A percentile compares a stretch with the other conserved stretches of the same genome.
Conservation (phyloP, 2,113 vertebrate genomes). For the Antechinus flavipes region DNA sequence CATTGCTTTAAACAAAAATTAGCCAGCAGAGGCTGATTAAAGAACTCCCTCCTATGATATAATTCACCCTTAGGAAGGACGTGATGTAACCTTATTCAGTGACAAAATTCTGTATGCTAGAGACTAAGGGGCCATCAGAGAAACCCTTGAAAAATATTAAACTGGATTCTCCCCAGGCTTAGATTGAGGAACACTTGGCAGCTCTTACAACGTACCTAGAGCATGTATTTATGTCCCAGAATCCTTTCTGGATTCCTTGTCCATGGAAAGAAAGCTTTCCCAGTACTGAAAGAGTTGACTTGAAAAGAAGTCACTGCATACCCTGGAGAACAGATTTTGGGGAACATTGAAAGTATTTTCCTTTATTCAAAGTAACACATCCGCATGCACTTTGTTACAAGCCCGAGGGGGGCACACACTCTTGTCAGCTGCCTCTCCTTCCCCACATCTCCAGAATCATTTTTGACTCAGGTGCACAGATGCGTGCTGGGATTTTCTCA, state of each 20-base stretch:
- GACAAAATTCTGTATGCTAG: background rate
- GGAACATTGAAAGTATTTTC: background rate
- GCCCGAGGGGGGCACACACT: background rate
- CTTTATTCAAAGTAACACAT: background rate
- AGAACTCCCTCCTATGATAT: background rate
- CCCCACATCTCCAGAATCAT: slow-evolving; percentile 57
- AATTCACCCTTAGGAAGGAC: background rate
- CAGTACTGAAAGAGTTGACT: background rate
- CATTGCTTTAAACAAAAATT: slow-evolving; percentile 24
- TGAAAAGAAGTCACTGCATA: background rate
- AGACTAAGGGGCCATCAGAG: slow-evolving; percentile 29
- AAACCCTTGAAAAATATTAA: slow-evolving; percentile 33
- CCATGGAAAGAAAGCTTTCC: background rate
- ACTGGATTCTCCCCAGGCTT: slow-evolving; percentile 27
- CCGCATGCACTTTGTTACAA: background rate
- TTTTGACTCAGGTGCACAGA: slow-evolving; percentile 50
- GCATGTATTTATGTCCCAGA: background rate
- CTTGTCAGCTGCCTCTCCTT: background rate
- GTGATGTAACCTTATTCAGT: background rate
- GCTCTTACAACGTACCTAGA: background rate
- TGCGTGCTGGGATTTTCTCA: background rate
- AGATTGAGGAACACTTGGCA: slow-evolving; percentile 57
- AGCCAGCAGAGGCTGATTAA: background rate
- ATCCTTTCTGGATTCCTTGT: background rate
- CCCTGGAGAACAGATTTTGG: background rate